Base-by-base conservation (phyloP, 2,797 vertebrate genomes). In the Melanotaenia pygmaea region DNA sequence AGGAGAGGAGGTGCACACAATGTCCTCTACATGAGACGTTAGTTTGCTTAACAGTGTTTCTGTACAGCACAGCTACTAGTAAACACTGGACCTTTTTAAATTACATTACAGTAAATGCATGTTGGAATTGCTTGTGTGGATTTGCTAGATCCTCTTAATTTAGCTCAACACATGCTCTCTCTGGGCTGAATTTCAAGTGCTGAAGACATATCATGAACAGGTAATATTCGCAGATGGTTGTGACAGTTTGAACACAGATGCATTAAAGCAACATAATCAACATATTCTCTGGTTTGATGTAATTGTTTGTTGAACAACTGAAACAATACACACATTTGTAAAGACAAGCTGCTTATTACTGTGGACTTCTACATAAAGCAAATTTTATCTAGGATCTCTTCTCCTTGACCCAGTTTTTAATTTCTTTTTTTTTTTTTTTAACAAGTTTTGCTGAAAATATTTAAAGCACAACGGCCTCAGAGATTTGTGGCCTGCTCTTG, bases 401-500 rank as follows among this genome's bases (percentile, higher is more conserved):
- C 60, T 28, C 20, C n/a, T 59, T 67, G 50, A 71, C 64, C 63
- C 63, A 37, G 37, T 26, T 71, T 2, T 34, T 20, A 61, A 4
- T 1, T 45, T 43, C 3, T 14, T 38, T 38, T 38, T 38, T 18
- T 18, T 61, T 61, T 66, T 3, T 47, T 14, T 10, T 10, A 0
- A 37, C 16, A 30, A 57, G 53, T 37, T 73, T 62, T 45, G 14
- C 28, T 10, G 8, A 16, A 54, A 69, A 53, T 56, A 14, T 70
- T 70, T 60, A 51, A 54, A 63, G 14, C 40, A 4, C 43, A 14
- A 43, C 35, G 18, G 43, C 11, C 45, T n/a, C n/a, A 45, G 57
- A 67, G 8, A 43, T 43, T 38, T 59, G 18, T 40, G 59, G 53
- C 45, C 35, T 56, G 51, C 65, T 75, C 57, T 76, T 51, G 43